Conservation (phyloP, 2,797 vertebrate species). For the Sparidentex hasta region DNA sequence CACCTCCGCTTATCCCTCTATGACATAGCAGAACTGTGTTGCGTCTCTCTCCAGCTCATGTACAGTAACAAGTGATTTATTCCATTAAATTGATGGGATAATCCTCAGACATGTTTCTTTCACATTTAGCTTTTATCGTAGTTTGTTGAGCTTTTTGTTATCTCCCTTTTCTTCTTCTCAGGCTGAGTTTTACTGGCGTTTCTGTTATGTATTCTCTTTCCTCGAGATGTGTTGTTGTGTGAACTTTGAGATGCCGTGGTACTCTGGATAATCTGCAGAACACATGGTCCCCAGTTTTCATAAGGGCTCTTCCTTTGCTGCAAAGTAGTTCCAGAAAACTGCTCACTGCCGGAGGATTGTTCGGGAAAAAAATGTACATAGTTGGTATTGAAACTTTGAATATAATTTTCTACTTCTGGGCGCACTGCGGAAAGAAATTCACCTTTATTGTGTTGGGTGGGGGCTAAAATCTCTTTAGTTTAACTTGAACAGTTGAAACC, state of each 20-base stretch:
- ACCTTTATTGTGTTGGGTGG: not conserved
- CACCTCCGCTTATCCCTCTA: no score
- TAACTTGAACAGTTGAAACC: not conserved
- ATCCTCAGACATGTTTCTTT: not conserved
- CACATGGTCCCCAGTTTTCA: not conserved
- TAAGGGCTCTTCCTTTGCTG: not conserved
- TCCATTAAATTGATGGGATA: not conserved
- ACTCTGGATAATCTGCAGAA: not conserved
- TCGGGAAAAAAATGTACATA: not conserved
- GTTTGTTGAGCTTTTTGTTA: not conserved
- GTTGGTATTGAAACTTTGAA: not conserved
- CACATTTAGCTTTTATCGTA: no score
- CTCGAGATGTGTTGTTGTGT: not conserved
- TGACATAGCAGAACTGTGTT: not conserved
- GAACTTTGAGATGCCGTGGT: not conserved
- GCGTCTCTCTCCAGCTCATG: not conserved
- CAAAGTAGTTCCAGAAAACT: not conserved
- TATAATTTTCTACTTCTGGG: not conserved
- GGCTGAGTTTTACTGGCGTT: not conserved
- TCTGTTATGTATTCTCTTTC: not conserved
- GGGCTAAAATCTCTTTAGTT: not conserved
- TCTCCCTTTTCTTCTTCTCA: not conserved
- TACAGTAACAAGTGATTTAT: not conserved
- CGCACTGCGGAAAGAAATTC: not conserved
- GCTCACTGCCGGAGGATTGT: not conserved